phyloP scores from a whole-genome alignment of 2,797 vertebrate species.

The Labroides dimidiatus region DNA sequence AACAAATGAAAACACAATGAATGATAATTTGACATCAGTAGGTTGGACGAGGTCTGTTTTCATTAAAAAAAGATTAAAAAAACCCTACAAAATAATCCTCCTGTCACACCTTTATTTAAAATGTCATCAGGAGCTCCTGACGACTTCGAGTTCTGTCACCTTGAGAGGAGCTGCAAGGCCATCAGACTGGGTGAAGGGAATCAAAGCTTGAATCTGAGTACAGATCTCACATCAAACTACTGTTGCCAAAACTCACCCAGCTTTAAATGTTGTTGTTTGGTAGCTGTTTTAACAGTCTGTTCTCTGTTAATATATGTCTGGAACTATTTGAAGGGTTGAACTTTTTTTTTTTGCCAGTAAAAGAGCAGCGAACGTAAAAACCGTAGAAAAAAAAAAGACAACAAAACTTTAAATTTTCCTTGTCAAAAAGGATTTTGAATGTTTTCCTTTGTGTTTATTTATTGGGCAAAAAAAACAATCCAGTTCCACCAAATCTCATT shows the following conservation, averaged over 20 bases:
- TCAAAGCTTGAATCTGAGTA: neutral
- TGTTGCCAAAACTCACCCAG: neutral
- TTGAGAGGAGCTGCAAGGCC: conserved; percentile 59
- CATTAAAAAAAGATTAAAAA: conserved; percentile 32
- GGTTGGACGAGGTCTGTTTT: conserved; percentile 9
- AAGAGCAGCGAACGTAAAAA: too few relatives aligned
- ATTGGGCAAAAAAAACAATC: too few relatives aligned
- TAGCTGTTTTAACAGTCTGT: neutral
- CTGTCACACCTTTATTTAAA: conserved; percentile 10
- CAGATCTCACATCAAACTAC: neutral
- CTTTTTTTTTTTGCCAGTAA: too few relatives aligned
- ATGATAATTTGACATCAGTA: conserved; percentile 38
- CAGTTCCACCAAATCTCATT: too few relatives aligned
- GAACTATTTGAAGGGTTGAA: too few relatives aligned
- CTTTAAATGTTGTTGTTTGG: neutral
- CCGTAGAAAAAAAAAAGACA: too few relatives aligned
- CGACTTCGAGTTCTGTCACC: conserved; percentile 33
- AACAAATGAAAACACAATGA: conserved; percentile 11
- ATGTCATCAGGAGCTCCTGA: conserved; percentile 17
- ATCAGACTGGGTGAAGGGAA: neutral
- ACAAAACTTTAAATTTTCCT: neutral
- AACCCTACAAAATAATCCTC: neutral
- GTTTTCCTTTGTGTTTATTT: too few relatives aligned
- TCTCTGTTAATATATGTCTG: neutral
- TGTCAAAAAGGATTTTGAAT: too few relatives aligned